Base-by-base conservation (phyloP, 2,888 invertebrate species). In the Platycheirus albimanus region DNA sequence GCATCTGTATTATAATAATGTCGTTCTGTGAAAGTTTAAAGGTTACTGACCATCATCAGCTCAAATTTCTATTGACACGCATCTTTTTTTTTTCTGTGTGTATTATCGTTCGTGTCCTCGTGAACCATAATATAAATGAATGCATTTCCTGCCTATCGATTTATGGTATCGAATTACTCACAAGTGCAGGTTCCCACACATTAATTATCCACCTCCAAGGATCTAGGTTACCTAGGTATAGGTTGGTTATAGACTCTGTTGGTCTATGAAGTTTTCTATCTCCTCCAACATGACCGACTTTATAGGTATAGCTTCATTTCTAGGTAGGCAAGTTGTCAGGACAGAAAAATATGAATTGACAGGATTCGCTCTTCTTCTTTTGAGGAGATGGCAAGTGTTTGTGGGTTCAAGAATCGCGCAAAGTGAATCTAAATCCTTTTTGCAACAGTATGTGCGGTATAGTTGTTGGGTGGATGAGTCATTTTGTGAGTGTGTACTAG, bases 381-480 rank as follows among this genome's bases (percentile, higher is more conserved):
- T 33, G 7, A 33, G 20, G 47, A 30, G 51, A n/a, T 24, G 15
- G 13, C 41, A 30, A n/a, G 36, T 28, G 15, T 70, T 56, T 13
- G 45, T 45, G 64, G 17, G 66, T 33, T 49, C 64, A 54, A 75
- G 67, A 70, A 47, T 58, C 70, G 41, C 45, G 47, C 64, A 75
- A 56, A 77, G 49, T 49, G 56, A 72, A 79, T 79, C 78, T 41
- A 47, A 72, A 79, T 79, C 78, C 78, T 79, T 79, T 66, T 67
- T 64, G 71, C 51, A 52, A 72, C 72, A 72, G 8, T 61, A 51
- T 56, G 63, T 58, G 49, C 33, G 38, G 13, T 58, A 66, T 49
- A 33, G 33, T 28, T 56, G 20, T 24, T 19, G 74, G 74, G 67
- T 85, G 85, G 78, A 88, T 88, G 88, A 88, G 86, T 88, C 88